A percentile compares a stretch with the other conserved stretches of the same genome.
These are phyloP conservation scores for Apodemus speciosus DNA, from an alignment of 2,113 vertebrate species.

Conservation along the genomic window DNA sequence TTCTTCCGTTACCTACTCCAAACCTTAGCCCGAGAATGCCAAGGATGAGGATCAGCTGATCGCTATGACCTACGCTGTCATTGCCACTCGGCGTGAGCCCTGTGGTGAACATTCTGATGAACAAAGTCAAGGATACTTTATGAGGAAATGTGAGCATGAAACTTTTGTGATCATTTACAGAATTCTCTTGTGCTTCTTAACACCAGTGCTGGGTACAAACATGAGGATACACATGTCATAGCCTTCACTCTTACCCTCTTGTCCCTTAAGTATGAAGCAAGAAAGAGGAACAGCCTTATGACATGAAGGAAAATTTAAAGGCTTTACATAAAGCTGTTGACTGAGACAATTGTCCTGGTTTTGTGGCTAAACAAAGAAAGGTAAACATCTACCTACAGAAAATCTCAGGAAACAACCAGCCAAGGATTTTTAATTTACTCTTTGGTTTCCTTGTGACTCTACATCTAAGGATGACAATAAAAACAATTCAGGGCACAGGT, in stretches of 20 bases:
- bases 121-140: slow-evolving; percentile 56
- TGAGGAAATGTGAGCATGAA: neutral
- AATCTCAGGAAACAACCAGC: neutral
- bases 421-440: neutral
- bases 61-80: slow-evolving; percentile 48
- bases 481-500: neutral
- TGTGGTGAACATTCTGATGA: slow-evolving; percentile 52
- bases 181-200: neutral
- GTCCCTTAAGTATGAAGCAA: neutral
- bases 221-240: neutral
- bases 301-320: neutral
- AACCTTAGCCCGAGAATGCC: slow-evolving; percentile 30
- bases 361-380: neutral
- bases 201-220: neutral
- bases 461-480: neutral
- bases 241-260: neutral
- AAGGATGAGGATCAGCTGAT: slow-evolving; percentile 37
- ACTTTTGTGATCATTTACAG: neutral
- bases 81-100: slow-evolving; percentile 19
- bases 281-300: neutral
- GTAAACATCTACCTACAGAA: neutral
- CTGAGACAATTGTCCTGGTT: neutral
- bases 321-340: neutral
- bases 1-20: slow-evolving; percentile 54
- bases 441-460: slow-evolving; percentile 5